Percentiles rank a stretch among this genome's conserved stretches.
phyloP scores from a whole-genome alignment of 2,797 vertebrate genomes.

The Enteromius unitaeniatus region DNA sequence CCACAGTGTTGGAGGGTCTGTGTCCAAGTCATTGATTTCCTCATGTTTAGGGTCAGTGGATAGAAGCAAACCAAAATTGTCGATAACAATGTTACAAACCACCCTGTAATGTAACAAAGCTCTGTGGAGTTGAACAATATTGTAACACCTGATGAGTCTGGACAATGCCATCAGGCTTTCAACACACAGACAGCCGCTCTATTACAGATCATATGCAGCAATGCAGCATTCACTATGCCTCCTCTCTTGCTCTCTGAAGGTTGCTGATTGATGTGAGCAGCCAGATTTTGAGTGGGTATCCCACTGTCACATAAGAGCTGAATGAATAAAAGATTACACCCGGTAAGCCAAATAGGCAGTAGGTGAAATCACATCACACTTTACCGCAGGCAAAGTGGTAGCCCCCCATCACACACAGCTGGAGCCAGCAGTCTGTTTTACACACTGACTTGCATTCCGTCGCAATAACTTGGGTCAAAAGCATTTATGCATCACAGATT shows the following conservation, averaged over 20 bases:
- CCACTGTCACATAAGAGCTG: slow-evolving; percentile 26
- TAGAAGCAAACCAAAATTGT: background rate
- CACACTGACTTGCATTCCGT: background rate
- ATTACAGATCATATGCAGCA: slow-evolving; percentile 3
- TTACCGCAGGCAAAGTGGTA: background rate
- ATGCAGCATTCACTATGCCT: slow-evolving; percentile 12
- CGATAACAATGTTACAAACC: background rate
- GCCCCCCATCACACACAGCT: slow-evolving; percentile 9
- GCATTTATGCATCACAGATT: slow-evolving; percentile 16
- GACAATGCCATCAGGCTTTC: slow-evolving; percentile 6
- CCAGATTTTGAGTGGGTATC: slow-evolving; percentile 20
- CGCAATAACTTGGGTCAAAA: background rate
- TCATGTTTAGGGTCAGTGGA: background rate
- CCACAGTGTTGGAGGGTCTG: background rate
- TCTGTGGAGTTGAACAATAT: background rate
- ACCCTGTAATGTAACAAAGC: background rate
- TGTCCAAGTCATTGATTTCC: background rate
- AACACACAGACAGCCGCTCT: background rate
- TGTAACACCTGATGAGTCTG: background rate
- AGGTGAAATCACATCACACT: slow-evolving; percentile 23
- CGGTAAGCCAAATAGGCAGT: slow-evolving; percentile 14
- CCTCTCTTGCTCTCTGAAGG: background rate
- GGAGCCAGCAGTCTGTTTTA: background rate
- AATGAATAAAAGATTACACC: slow-evolving; percentile 36
- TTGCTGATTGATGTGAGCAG: slow-evolving; percentile 34